Percentiles rank a stretch among this genome's conserved stretches.
Evolutionary conservation across 2,888 invertebrate species (phyloP).

Genomic region (Crocallis elinguaria): DNA sequence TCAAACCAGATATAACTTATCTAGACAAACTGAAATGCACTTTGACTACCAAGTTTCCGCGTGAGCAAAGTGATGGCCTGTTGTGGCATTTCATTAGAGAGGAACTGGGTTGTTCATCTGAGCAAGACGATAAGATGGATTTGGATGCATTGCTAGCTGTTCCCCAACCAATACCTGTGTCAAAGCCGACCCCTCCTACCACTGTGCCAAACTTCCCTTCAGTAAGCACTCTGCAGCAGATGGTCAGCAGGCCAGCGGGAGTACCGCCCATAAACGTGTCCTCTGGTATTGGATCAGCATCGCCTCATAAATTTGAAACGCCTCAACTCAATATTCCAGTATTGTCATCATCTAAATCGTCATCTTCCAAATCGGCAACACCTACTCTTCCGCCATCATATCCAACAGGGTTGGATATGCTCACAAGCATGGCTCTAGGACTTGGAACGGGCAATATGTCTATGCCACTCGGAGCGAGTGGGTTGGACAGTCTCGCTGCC

Average conservation of each 20-base stretch:
- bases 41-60: conserved; percentile 91
- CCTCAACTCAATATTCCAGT: conserved; percentile 86
- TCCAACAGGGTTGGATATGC: conserved; percentile 79
- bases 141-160: conserved; percentile 84
- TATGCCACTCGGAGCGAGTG: conserved; percentile 68
- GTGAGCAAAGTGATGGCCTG: conserved; percentile 90
- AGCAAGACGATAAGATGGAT: conserved; percentile 89
- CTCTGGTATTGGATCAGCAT: conserved; percentile 72
- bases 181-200: conserved; percentile 69
- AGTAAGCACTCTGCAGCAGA: conserved; percentile 79
- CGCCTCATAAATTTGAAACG: conserved; percentile 84
- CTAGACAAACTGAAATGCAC: conserved; percentile 94
- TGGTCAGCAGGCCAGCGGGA: conserved; percentile 80
- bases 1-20: conserved; percentile 89
- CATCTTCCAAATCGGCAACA: conserved; percentile 80
- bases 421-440: conserved; percentile 81
- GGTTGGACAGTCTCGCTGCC: conserved; percentile 78
- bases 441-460: conserved; percentile 75
- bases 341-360: conserved; percentile 83
- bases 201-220: conserved; percentile 77
- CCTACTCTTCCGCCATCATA: conserved; percentile 80
- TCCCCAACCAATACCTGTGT: conserved; percentile 80
- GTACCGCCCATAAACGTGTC: conserved; percentile 80
- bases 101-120: conserved; percentile 87
- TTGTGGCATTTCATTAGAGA: conserved; percentile 92